A percentile compares a stretch with the other conserved stretches of the same genome.
Conservation (phyloP, 2,797 vertebrate species). For the Prunella strophiata region DNA sequence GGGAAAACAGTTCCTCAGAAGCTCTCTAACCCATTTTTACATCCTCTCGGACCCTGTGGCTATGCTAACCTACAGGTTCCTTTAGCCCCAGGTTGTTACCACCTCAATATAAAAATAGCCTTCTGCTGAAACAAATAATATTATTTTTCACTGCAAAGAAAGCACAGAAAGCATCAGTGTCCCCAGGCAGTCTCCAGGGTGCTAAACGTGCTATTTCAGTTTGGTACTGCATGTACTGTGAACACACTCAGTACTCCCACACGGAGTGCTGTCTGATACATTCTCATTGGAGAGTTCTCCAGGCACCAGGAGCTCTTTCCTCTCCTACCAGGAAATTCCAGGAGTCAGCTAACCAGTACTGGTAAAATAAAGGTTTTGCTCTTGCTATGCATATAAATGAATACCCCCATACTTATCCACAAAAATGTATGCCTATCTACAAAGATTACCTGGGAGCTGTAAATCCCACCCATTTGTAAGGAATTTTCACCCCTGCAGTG, state of each 20-base stretch:
- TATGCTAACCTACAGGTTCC: background rate
- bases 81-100: background rate
- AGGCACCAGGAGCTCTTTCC: background rate
- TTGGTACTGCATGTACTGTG: conserved; percentile 37
- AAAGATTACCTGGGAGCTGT: background rate
- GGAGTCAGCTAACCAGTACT: background rate
- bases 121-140: background rate
- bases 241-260: conserved; percentile 20
- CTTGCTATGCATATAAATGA: background rate
- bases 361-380: background rate
- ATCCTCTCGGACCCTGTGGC: background rate
- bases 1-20: background rate
- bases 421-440: background rate
- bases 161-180: background rate
- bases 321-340: background rate
- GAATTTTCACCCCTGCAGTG: background rate
- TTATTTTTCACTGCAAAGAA: background rate
- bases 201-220: conserved; percentile 38
- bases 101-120: background rate
- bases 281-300: background rate
- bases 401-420: background rate
- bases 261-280: conserved; percentile 11
- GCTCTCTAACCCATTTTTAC: background rate
- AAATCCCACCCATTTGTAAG: background rate
- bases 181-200: background rate